These are phyloP conservation scores for Heliconius hortense DNA, from an alignment of 2,888 invertebrate genomes.

Conservation along the genomic window DNA sequence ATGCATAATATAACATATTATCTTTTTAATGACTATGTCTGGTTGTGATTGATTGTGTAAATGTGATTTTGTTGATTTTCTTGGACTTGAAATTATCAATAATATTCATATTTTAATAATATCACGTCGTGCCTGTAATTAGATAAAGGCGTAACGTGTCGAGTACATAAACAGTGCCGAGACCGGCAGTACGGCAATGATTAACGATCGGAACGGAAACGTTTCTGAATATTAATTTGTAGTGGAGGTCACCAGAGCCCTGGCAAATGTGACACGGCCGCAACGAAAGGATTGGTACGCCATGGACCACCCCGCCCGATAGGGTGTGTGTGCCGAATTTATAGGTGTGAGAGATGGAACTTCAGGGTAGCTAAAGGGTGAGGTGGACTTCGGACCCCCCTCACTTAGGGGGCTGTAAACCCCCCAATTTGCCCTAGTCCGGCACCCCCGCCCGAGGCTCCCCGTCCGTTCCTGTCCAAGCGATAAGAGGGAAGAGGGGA, in stretches of 20 bases:
- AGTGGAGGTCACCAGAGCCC: constrained; percentile 76
- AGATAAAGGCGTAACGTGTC: constrained; percentile 40
- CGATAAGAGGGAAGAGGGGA: constrained; percentile 82
- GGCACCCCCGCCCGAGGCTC: constrained; percentile 79
- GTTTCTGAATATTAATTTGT: constrained; percentile 82
- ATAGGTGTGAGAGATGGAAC: constrained; percentile 83
- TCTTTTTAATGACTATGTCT: too few relatives aligned
- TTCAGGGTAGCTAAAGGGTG: constrained; percentile 82
- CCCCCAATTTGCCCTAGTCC: constrained; percentile 81
- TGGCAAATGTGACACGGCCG: constrained; percentile 78
- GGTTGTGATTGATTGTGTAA: background rate
- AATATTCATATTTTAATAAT: constrained; percentile 1
- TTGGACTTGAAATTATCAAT: background rate
- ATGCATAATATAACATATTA: too few relatives aligned
- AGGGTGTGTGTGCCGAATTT: constrained; percentile 82
- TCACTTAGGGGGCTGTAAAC: constrained; percentile 70
- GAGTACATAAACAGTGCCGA: constrained; percentile 43
- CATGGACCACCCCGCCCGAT: constrained; percentile 69
- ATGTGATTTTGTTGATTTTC: background rate
- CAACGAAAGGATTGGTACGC: constrained; percentile 79
- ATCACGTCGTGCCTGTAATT: constrained; percentile 29
- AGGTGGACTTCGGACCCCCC: constrained; percentile 81
- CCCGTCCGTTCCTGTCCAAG: constrained; percentile 78
- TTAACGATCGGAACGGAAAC: constrained; percentile 78
- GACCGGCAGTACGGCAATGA: constrained; percentile 73